phyloP scores from a whole-genome alignment of 2,888 invertebrate species.

The Epinotia brunnichana region DNA sequence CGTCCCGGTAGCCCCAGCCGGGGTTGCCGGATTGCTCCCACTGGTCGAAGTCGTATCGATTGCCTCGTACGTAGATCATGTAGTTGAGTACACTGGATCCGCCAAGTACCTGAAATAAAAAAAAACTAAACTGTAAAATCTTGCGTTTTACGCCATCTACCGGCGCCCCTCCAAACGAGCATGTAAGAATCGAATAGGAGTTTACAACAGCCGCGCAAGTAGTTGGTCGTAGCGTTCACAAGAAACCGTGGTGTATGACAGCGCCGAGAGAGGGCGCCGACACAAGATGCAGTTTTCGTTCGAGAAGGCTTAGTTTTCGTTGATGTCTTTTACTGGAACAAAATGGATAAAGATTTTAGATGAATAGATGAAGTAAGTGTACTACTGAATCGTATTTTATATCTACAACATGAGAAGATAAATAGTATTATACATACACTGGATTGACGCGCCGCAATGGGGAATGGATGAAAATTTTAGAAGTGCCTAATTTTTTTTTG shows the following conservation, averaged over 20 bases:
- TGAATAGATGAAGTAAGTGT: not conserved
- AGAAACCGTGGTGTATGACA: not conserved
- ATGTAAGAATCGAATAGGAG: constrained; percentile 2
- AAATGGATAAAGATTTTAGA: not conserved
- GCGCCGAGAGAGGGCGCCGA: constrained; percentile 27
- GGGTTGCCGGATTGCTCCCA: constrained; percentile 94
- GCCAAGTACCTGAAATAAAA: constrained; percentile 87
- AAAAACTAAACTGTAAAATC: not conserved
- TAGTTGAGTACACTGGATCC: constrained; percentile 94
- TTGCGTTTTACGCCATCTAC: constrained; percentile 31
- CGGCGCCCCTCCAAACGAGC: not conserved
- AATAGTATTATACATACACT: too few relatives aligned
- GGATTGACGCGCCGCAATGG: too few relatives aligned
- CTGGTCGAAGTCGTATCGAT: constrained; percentile 91
- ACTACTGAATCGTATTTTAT: not conserved
- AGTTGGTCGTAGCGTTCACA: not conserved
- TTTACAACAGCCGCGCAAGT: not conserved
- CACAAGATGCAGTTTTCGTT: not conserved
- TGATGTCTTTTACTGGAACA: constrained; percentile 26
- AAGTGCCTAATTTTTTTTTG: too few relatives aligned
- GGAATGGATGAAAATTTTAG: too few relatives aligned
- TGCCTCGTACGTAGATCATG: constrained; percentile 95
- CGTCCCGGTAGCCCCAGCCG: constrained; percentile 94
- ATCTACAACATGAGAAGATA: too few relatives aligned
- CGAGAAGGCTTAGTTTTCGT: not conserved